phyloP scores from a whole-genome alignment of 2,113 vertebrate genomes.

The Lampris incognitus region DNA sequence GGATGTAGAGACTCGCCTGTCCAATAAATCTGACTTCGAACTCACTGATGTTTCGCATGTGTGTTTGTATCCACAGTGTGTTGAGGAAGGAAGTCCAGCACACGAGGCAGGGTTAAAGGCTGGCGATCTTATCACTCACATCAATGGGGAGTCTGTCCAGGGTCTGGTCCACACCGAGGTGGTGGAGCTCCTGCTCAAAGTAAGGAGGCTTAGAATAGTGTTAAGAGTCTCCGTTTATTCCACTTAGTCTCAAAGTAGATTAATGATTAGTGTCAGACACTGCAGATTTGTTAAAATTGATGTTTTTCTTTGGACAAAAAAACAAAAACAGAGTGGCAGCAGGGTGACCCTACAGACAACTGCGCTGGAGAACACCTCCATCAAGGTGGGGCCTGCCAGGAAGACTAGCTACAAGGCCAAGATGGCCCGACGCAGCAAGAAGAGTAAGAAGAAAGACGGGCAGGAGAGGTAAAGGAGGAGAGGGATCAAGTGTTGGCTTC shows the following conservation, averaged over 20 bases:
- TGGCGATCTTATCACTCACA: slow-evolving; percentile 93
- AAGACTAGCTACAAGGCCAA: slow-evolving; percentile 89
- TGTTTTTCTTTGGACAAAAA: too few species aligned
- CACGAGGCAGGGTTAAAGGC: slow-evolving; percentile 91
- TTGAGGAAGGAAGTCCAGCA: slow-evolving; percentile 92
- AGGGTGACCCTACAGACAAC: slow-evolving; percentile 92
- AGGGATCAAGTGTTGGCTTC: neutral
- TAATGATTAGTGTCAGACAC: neutral
- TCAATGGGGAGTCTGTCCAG: slow-evolving; percentile 93
- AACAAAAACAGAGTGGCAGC: slow-evolving; percentile 86
- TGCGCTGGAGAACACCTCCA: slow-evolving; percentile 93
- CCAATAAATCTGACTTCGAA: slow-evolving; percentile 9
- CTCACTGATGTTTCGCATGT: neutral
- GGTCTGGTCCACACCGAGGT: slow-evolving; percentile 94
- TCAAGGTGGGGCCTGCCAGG: slow-evolving; percentile 91
- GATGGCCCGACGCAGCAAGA: slow-evolving; percentile 93
- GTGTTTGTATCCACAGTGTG: slow-evolving; percentile 80
- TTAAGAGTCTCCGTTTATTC: neutral
- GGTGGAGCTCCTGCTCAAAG: slow-evolving; percentile 94
- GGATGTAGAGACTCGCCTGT: neutral
- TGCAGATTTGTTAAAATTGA: too few species aligned
- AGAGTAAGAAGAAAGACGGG: slow-evolving; percentile 87
- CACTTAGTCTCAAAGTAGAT: too few species aligned
- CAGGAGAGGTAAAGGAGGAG: slow-evolving; percentile 86
- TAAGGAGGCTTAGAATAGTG: slow-evolving; percentile 49